These are phyloP conservation scores for Thryonomys swinderianus DNA, from an alignment of 2,113 vertebrate species.

Conservation along the genomic window DNA sequence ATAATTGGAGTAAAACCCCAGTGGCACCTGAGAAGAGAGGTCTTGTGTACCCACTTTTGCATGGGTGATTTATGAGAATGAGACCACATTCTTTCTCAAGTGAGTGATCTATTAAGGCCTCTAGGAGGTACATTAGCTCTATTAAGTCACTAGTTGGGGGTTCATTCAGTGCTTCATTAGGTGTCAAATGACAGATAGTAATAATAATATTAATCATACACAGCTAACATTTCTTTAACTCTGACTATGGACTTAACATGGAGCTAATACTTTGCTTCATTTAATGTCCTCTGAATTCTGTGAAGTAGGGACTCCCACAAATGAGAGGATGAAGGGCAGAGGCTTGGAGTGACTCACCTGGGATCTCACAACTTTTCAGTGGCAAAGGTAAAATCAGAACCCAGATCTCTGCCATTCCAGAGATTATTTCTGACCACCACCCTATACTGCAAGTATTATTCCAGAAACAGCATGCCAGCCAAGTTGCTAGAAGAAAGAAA, in stretches of 20 bases:
- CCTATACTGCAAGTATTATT: not conserved
- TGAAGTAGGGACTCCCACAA: not conserved
- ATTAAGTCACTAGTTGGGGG: constrained; percentile 44
- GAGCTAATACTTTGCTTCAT: not conserved
- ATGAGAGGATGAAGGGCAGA: not conserved
- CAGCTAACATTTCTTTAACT: constrained; percentile 69
- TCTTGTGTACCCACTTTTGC: not conserved
- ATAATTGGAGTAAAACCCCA: constrained; percentile 71
- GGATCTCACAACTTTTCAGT: not conserved
- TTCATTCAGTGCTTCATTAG: constrained; percentile 74
- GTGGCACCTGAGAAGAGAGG: constrained; percentile 12
- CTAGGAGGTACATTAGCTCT: constrained; percentile 52
- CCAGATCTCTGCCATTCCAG: not conserved
- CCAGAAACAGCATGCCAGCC: not conserved
- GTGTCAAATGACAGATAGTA: constrained; percentile 70
- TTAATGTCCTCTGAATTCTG: not conserved
- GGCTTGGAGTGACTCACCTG: not conserved
- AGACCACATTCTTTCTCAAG: not conserved
- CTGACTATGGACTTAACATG: constrained; percentile 28
- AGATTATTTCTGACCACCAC: not conserved
- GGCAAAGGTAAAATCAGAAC: not conserved
- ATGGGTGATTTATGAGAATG: constrained; percentile 59
- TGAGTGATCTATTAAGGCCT: not conserved
- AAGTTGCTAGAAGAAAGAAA: not conserved
- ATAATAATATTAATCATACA: constrained; percentile 69